Conservation (phyloP, 64 coral and sea anemone genomes). For the Stylophora pistillata region DNA sequence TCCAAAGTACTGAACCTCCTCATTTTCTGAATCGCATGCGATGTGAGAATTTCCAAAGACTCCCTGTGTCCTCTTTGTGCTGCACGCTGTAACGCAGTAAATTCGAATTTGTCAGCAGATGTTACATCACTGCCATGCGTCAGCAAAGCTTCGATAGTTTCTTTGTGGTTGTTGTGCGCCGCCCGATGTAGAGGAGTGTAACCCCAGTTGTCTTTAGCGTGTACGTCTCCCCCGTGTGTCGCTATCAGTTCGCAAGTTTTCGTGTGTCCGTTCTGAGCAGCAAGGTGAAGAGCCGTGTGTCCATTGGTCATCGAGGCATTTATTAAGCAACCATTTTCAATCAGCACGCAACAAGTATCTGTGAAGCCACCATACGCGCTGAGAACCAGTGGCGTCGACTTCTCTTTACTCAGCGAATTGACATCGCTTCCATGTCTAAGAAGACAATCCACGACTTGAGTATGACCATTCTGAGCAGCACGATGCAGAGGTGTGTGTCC, state of each 20-base stretch:
- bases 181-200: slow-evolving; percentile 75
- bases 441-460: slow-evolving; percentile 38
- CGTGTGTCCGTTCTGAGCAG: slow-evolving; percentile 76
- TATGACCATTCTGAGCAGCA: slow-evolving; percentile 82
- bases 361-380: slow-evolving; percentile 68
- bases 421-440: slow-evolving; percentile 50
- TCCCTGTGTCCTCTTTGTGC: slow-evolving; percentile 61
- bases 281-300: slow-evolving; percentile 74
- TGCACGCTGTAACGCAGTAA: slow-evolving; percentile 77
- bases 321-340: slow-evolving; percentile 46
- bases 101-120: slow-evolving; percentile 56
- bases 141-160: slow-evolving; percentile 56
- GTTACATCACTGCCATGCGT: slow-evolving; percentile 52
- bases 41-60: slow-evolving; percentile 62
- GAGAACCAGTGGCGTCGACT: slow-evolving; percentile 57
- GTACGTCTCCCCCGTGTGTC: slow-evolving; percentile 45
- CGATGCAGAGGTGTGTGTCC: slow-evolving; percentile 62
- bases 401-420: slow-evolving; percentile 45
- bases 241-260: slow-evolving; percentile 58
- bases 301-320: slow-evolving; percentile 46
- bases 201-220: slow-evolving; percentile 55
- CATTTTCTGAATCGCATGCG: slow-evolving; percentile 34
- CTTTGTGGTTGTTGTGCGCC: slow-evolving; percentile 75
- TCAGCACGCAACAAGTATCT: slow-evolving; percentile 50
- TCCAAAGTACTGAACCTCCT: slow-evolving; percentile 14